A percentile compares a stretch with the other conserved stretches of the same genome.
phyloP scores from a whole-genome alignment of 2,888 invertebrate genomes.

The Blera fallax region DNA sequence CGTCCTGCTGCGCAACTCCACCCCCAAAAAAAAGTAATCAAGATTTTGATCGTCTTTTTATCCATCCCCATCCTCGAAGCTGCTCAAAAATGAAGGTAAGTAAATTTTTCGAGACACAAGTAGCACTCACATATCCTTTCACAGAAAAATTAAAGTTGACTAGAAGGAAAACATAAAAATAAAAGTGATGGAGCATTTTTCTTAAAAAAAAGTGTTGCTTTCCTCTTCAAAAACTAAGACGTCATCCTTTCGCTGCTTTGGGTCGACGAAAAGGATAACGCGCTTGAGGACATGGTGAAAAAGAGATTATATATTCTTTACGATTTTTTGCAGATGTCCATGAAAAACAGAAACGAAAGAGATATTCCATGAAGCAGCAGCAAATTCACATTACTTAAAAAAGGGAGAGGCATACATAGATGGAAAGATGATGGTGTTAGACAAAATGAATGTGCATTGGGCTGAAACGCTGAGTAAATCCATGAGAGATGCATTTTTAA shows the following conservation, averaged over 20 bases:
- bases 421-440: constrained; percentile 16
- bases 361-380: background rate
- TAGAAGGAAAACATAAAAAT: background rate
- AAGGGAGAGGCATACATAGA: background rate
- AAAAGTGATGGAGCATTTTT: constrained; percentile 21
- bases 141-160: constrained; percentile 39
- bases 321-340: background rate
- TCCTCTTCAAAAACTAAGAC: constrained; percentile 41
- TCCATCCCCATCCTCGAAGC: background rate
- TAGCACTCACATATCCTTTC: constrained; percentile 41
- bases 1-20: background rate
- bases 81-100: constrained; percentile 7
- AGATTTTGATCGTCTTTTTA: constrained; percentile 31
- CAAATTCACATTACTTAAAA: background rate
- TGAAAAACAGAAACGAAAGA: too few species aligned
- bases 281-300: constrained; percentile 35
- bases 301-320: background rate
- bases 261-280: constrained; percentile 52
- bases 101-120: constrained; percentile 9
- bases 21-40: background rate
- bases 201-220: background rate
- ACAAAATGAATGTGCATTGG: constrained; percentile 63
- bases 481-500: constrained; percentile 62
- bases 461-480: constrained; percentile 29
- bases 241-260: constrained; percentile 21